Evolutionary conservation across 1,140 invertebrate species (phyloP).

Genomic region (Macrobrachium nipponense): DNA sequence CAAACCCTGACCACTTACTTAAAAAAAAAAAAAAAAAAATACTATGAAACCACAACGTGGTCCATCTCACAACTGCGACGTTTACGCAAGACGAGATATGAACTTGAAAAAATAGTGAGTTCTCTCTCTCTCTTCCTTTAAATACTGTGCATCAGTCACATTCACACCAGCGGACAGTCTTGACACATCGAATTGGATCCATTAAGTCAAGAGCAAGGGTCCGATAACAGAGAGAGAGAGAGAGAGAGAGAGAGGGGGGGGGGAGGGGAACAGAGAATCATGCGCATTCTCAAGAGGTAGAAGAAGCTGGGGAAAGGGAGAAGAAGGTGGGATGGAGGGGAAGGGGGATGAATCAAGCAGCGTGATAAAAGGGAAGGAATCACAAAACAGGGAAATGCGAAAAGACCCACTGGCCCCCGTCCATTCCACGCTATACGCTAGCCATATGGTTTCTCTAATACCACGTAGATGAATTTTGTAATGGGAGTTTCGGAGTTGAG

Average conservation of each 20-base stretch:
- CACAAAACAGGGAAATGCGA: background rate
- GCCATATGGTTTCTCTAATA: background rate
- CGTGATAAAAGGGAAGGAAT: background rate
- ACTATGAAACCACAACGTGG: no score
- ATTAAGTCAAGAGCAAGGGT: no score
- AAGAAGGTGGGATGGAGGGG: background rate
- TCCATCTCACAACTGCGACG: no score
- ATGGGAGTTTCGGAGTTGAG: background rate
- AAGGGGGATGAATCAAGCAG: background rate
- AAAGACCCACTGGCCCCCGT: background rate
- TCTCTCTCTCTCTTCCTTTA: background rate
- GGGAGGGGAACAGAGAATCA: background rate
- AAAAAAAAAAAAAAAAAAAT: no score
- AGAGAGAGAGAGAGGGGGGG: background rate
- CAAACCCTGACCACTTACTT: no score
- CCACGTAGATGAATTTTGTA: background rate
- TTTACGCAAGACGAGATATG: no score
- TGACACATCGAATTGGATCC: background rate
- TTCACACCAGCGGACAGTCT: background rate
- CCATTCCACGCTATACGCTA: no score
- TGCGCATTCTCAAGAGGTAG: background rate
- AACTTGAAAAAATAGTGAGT: no score
- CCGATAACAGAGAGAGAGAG: background rate
- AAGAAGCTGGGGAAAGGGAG: background rate
- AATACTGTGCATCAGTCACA: slow-evolving; percentile 11